Conservation (phyloP, 2,113 vertebrate species). For the Capricornis sumatraensis region DNA sequence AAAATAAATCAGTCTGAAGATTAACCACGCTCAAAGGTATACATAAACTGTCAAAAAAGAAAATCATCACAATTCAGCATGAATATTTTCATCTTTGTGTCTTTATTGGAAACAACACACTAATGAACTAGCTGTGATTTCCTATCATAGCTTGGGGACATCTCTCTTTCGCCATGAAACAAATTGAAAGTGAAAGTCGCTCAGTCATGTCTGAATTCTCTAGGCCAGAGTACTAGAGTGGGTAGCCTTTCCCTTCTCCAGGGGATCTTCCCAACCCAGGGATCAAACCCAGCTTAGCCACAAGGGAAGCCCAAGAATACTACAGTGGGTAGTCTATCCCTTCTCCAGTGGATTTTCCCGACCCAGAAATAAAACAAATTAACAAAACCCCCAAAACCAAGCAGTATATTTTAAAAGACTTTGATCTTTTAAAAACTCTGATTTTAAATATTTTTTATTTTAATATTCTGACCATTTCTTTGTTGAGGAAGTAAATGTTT, state of each 20-base stretch:
- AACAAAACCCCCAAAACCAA: background rate
- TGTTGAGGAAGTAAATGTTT: background rate
- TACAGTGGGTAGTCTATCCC: background rate
- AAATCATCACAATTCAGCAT: background rate
- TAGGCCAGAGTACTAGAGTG: background rate
- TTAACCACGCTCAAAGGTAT: background rate
- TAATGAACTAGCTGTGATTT: background rate
- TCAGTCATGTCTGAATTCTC: background rate
- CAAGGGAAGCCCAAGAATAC: background rate
- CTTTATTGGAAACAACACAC: background rate
- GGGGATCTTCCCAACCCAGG: background rate
- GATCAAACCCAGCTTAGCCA: background rate
- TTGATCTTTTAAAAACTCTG: background rate
- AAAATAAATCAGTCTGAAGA: background rate
- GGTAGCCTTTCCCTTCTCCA: background rate
- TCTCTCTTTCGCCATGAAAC: background rate
- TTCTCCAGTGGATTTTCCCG: background rate
- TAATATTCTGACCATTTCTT: constrained; percentile 18
- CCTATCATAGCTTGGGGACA: background rate
- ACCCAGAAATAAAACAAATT: background rate
- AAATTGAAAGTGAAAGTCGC: background rate
- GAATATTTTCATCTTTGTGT: background rate
- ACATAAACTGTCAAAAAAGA: background rate
- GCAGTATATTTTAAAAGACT: background rate
- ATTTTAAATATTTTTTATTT: background rate